Conservation (phyloP, 2,113 vertebrate species). For the Chauna torquata region DNA sequence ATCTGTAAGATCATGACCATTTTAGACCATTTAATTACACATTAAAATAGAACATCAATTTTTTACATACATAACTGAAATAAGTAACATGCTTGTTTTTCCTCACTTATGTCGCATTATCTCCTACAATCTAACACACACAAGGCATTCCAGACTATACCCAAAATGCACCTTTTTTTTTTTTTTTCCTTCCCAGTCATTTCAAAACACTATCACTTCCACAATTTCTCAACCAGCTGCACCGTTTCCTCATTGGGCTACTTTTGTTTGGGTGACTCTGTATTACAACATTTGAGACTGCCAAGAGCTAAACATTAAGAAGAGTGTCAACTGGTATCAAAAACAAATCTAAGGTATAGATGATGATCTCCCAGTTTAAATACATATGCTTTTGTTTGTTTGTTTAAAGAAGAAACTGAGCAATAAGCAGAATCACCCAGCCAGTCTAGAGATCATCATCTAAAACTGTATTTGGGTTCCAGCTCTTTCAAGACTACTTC, state of each 20-base stretch:
- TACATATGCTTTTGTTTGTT: background rate
- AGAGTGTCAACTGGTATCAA: background rate
- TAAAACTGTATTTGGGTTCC: background rate
- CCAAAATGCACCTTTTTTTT: background rate
- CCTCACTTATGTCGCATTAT: background rate
- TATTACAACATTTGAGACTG: background rate
- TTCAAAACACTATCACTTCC: constrained; percentile 65
- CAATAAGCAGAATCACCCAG: background rate
- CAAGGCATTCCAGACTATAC: background rate
- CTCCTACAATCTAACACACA: background rate
- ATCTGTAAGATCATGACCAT: background rate
- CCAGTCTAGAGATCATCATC: background rate
- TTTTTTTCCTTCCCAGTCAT: background rate
- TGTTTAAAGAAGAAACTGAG: background rate
- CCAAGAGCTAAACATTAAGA: background rate
- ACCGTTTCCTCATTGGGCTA: constrained; percentile 17
- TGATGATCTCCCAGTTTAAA: background rate
- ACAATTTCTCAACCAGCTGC: constrained; percentile 68
- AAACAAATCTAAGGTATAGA: background rate
- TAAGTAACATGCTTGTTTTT: background rate
- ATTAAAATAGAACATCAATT: background rate
- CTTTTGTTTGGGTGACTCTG: constrained; percentile 53
- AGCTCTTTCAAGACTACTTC: background rate
- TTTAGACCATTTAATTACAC: background rate
- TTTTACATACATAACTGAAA: background rate